Percentiles rank a stretch among this genome's conserved stretches.
phyloP scores from a whole-genome alignment of 2,113 vertebrate species.

The Eubucco bourcierii region DNA sequence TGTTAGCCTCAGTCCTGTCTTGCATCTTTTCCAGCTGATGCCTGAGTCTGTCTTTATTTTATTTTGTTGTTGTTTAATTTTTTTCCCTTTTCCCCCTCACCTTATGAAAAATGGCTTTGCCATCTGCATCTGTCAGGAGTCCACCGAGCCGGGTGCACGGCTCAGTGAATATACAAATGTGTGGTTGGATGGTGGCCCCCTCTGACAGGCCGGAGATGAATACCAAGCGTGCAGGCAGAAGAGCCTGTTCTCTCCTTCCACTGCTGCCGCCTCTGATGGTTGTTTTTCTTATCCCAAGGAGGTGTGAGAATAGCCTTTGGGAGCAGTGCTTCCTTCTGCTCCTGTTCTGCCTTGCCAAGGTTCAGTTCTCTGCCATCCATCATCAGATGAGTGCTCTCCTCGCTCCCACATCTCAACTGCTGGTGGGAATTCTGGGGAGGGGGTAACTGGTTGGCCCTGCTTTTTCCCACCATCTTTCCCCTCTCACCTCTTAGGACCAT shows the following conservation, averaged over 20 bases:
- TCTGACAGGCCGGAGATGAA: slow-evolving; percentile 48
- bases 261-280: slow-evolving; percentile 6
- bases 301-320: slow-evolving; percentile 11
- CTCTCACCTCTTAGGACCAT: not conserved
- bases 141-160: not conserved
- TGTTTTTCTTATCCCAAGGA: slow-evolving; percentile 25
- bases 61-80: not conserved
- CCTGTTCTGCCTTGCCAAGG: slow-evolving; percentile 4
- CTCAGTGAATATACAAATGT: slow-evolving; percentile 75
- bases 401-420: not conserved
- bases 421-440: not conserved
- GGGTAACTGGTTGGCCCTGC: not conserved
- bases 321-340: slow-evolving; percentile 37
- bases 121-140: slow-evolving; percentile 74
- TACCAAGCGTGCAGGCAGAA: slow-evolving; percentile 42
- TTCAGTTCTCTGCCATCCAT: slow-evolving; percentile 27
- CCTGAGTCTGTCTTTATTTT: not conserved
- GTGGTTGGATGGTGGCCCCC: slow-evolving; percentile 44
- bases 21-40: slow-evolving; percentile 33
- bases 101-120: slow-evolving; percentile 74
- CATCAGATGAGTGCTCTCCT: not conserved
- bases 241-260: not conserved
- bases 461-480: not conserved
- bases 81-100: not conserved
- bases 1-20: not conserved